These are phyloP conservation scores for Microplitis demolitor DNA, from an alignment of 1,140 invertebrate species.

Conservation along the genomic window DNA sequence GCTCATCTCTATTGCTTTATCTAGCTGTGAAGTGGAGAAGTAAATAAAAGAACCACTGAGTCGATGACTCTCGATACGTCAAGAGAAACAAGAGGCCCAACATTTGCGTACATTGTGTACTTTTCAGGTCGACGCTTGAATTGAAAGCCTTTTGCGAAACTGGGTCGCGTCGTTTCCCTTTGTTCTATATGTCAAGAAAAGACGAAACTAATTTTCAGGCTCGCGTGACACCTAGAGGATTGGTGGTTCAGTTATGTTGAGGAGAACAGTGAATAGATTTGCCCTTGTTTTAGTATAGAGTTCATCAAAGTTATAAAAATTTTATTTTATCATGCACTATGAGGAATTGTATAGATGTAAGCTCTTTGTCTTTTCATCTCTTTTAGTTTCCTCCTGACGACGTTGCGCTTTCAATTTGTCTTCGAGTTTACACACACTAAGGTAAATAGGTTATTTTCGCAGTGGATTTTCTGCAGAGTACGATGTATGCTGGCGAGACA, in stretches of 20 bases:
- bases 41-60: neutral
- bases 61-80: constrained; percentile 10
- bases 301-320: neutral
- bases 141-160: constrained; percentile 18
- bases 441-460: neutral
- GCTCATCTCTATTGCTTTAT: neutral
- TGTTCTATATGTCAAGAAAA: constrained; percentile 6
- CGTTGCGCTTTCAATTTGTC: neutral
- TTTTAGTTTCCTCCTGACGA: no score
- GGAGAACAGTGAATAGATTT: neutral
- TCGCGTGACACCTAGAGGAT: neutral
- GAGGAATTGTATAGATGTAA: no score
- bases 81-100: constrained; percentile 12
- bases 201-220: constrained; percentile 7
- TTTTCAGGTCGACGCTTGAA: constrained; percentile 11
- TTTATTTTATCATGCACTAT: no score
- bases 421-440: neutral
- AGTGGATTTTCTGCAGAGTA: neutral
- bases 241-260: neutral
- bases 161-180: neutral
- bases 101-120: constrained; percentile 24
- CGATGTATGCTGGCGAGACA: neutral
- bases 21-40: neutral
- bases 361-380: no score
- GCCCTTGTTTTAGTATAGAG: neutral